A percentile compares a stretch with the other conserved stretches of the same genome.
Conservation (phyloP, 2,113 vertebrate genomes). For the Ceyx melanurus region DNA sequence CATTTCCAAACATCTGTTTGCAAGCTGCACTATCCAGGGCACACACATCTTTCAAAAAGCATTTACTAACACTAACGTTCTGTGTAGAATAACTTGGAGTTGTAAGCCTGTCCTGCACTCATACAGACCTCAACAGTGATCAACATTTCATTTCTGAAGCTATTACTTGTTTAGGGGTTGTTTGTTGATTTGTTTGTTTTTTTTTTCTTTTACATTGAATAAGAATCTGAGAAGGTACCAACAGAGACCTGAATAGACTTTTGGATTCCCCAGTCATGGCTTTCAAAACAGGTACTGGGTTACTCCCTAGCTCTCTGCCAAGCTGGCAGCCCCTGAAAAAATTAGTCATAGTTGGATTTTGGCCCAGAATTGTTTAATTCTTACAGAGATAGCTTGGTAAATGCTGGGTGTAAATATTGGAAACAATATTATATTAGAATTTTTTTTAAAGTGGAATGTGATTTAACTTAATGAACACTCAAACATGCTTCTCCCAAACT, state of each 20-base stretch:
- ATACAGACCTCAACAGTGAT: fast-evolving
- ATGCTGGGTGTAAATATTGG: neutral
- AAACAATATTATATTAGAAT: neutral
- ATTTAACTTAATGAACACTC: neutral
- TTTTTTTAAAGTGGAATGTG: neutral
- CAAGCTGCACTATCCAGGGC: too few relatives aligned
- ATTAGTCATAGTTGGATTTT: neutral
- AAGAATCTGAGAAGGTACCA: neutral
- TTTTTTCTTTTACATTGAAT: neutral
- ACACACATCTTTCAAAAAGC: neutral
- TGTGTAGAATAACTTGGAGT: neutral
- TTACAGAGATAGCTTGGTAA: neutral
- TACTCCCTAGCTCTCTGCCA: neutral
- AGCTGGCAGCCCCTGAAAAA: neutral
- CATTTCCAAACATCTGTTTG: neutral
- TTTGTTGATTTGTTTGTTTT: too few relatives aligned
- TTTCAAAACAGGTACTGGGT: neutral
- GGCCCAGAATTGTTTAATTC: neutral
- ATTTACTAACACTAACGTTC: neutral
- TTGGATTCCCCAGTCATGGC: neutral
- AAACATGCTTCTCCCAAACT: neutral
- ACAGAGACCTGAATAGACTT: neutral
- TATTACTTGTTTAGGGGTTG: neutral
- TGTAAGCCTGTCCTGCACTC: neutral
- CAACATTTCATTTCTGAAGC: neutral